A percentile compares a stretch with the other conserved stretches of the same genome.
These are phyloP conservation scores for Microhierax caerulescens DNA, from an alignment of 2,797 vertebrate genomes.

Conservation along the genomic window DNA sequence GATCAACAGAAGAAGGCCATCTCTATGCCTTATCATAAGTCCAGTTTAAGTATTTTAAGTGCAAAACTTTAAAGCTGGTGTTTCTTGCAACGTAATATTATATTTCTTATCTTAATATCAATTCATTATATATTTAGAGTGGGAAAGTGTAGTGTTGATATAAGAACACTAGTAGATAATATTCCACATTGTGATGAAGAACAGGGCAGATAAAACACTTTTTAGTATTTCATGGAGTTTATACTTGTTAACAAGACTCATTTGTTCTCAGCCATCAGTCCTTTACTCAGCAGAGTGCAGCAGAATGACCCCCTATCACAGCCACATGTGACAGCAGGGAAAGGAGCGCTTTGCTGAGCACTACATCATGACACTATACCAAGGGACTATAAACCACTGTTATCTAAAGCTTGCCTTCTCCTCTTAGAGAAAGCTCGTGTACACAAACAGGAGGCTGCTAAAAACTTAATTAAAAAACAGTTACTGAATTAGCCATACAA, in stretches of 20 bases:
- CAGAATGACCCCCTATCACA: neutral
- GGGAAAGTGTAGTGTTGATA: neutral
- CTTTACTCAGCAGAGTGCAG: neutral
- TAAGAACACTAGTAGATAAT: neutral
- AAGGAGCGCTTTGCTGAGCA: neutral
- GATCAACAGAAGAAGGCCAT: neutral
- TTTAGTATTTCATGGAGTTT: neutral
- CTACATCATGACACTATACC: neutral
- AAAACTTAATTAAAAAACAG: neutral
- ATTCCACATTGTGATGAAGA: neutral
- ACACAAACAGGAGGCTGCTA: neutral
- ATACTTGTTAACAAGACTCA: neutral
- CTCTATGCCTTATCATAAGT: neutral
- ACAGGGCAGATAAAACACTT: neutral
- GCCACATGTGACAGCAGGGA: neutral
- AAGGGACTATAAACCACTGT: rapidly evolving
- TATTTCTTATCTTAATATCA: neutral
- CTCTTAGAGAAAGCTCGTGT: neutral
- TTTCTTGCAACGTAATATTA: neutral
- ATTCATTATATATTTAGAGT: neutral
- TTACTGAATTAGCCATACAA: neutral
- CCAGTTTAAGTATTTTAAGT: neutral
- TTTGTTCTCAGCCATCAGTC: neutral
- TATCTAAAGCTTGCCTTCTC: neutral
- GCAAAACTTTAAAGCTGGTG: neutral